phyloP scores from a whole-genome alignment of 2,888 invertebrate species.

The Drosophila mimica region DNA sequence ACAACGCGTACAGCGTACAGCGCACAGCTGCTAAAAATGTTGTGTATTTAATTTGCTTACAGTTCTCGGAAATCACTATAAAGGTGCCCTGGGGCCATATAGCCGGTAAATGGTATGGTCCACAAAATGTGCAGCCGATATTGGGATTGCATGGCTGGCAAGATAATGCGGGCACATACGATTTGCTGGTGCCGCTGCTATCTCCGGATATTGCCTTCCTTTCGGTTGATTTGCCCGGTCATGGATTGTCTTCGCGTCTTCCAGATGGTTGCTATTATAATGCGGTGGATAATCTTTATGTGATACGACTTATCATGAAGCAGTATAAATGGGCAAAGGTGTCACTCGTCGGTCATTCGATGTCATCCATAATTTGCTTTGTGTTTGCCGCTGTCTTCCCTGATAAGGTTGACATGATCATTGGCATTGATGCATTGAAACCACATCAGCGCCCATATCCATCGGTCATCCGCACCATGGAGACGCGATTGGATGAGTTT shows the following conservation, averaged over 20 bases:
- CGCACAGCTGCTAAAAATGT: neutral
- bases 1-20: neutral
- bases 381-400: conserved; percentile 88
- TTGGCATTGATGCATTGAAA: conserved; percentile 83
- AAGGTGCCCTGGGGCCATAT: conserved; percentile 90
- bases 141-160: conserved; percentile 92
- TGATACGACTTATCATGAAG: conserved; percentile 87
- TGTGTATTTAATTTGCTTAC: conserved; percentile 22
- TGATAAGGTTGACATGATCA: conserved; percentile 84
- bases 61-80: conserved; percentile 88
- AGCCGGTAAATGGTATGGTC: conserved; percentile 90
- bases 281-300: conserved; percentile 84
- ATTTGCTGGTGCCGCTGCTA: conserved; percentile 88
- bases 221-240: conserved; percentile 90
- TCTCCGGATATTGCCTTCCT: conserved; percentile 86
- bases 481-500: conserved; percentile 85
- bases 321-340: conserved; percentile 90
- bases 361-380: conserved; percentile 88
- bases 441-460: conserved; percentile 81
- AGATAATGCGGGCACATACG: conserved; percentile 92
- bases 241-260: conserved; percentile 89
- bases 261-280: conserved; percentile 87
- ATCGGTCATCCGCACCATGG: conserved; percentile 82
- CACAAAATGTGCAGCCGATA: conserved; percentile 87
- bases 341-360: conserved; percentile 89